Conservation (phyloP, 2,888 invertebrate genomes). For the Xestia c-nigrum region DNA sequence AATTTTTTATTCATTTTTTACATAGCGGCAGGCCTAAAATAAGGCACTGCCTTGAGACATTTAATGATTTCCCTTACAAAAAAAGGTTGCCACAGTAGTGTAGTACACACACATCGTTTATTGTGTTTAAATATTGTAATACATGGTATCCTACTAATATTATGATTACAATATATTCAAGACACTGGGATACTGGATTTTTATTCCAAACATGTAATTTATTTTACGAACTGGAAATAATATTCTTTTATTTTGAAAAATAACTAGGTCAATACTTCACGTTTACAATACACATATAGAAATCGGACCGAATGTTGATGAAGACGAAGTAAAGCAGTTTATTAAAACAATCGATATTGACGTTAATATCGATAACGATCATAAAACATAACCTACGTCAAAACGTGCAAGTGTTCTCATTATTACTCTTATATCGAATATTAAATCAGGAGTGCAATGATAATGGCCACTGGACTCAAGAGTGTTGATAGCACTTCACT, state of each 20-base stretch:
- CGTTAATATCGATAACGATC: slow-evolving; percentile 38
- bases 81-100: no score
- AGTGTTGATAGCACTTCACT: slow-evolving; percentile 11
- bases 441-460: slow-evolving; percentile 8
- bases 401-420: slow-evolving; percentile 35
- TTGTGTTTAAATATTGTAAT: neutral
- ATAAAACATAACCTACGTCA: slow-evolving; percentile 27
- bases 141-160: no score
- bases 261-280: neutral
- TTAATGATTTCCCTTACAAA: no score
- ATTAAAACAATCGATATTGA: slow-evolving; percentile 47
- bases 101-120: neutral
- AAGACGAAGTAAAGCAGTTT: slow-evolving; percentile 21
- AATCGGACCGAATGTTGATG: slow-evolving; percentile 11
- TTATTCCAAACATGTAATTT: neutral
- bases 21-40: no score
- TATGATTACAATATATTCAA: no score
- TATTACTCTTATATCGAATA: slow-evolving; percentile 13
- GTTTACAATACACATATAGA: neutral
- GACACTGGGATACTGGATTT: neutral
- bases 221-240: neutral
- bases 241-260: neutral
- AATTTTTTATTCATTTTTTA: neutral
- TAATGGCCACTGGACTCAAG: neutral
- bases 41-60: no score